A percentile compares a stretch with the other conserved stretches of the same genome.
Conservation (phyloP, 2,113 vertebrate species). For the Shinisaurus crocodilurus region DNA sequence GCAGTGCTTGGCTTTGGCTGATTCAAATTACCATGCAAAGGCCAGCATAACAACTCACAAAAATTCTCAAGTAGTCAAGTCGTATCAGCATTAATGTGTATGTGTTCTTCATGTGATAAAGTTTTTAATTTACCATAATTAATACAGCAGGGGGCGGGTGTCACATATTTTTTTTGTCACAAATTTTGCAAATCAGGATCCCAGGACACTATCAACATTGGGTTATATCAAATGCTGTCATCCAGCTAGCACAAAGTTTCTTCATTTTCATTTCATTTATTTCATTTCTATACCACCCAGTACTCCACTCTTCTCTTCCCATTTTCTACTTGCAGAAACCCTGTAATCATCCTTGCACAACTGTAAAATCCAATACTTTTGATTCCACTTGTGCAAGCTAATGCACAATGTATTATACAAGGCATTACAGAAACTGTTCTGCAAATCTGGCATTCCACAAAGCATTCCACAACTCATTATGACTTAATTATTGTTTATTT, state of each 20-base stretch:
- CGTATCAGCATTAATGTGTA: neutral
- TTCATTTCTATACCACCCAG: neutral
- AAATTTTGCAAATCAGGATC: neutral
- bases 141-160: neutral
- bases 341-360: neutral
- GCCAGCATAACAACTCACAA: neutral
- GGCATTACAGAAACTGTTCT: too few species aligned
- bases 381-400: too few species aligned
- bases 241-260: neutral
- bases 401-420: too few species aligned
- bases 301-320: too few species aligned
- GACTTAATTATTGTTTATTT: neutral
- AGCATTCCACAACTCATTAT: too few species aligned
- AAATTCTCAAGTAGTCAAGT: neutral
- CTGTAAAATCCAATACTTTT: too few species aligned
- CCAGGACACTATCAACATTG: neutral
- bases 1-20: neutral
- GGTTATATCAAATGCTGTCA: neutral
- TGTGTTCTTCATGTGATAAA: neutral
- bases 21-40: neutral
- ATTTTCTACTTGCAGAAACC: neutral
- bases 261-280: neutral
- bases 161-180: neutral
- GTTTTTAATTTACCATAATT: neutral
- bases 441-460: too few species aligned